These are phyloP conservation scores for Brachionus plicatilis DNA, from an alignment of 1,140 invertebrate species.

Conservation along the genomic window DNA sequence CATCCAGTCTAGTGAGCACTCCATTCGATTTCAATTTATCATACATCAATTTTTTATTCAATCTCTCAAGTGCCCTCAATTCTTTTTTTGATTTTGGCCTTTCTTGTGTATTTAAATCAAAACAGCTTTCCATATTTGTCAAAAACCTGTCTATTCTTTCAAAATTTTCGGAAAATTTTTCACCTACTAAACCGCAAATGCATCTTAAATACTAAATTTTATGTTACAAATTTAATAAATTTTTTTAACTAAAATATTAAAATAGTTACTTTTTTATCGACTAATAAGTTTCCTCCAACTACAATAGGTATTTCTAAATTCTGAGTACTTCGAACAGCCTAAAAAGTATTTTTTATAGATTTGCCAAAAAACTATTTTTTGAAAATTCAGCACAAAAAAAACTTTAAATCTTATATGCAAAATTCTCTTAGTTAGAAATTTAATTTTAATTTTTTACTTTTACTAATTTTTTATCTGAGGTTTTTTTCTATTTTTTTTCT, in stretches of 20 bases:
- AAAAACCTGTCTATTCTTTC: constrained; percentile 20
- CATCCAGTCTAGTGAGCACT: neutral
- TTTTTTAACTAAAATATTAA: neutral
- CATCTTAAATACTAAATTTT: neutral
- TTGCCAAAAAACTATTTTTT: no score
- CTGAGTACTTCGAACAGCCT: constrained; percentile 30
- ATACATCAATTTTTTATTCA: neutral
- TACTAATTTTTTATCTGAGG: no score
- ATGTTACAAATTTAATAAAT: neutral
- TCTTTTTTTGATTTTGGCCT: constrained; percentile 10
- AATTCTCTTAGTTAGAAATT: no score
- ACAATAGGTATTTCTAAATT: constrained; percentile 33
- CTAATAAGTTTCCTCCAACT: neutral
- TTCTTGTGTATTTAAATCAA: neutral
- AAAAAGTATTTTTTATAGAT: neutral
- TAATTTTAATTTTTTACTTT: no score
- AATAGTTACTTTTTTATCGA: neutral
- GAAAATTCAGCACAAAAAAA: neutral
- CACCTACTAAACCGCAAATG: neutral
- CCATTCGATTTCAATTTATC: neutral
- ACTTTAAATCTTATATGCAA: neutral
- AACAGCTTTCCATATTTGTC: neutral
- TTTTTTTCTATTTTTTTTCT: no score
- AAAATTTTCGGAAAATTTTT: constrained; percentile 20
- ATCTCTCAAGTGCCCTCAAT: neutral